These are phyloP conservation scores for Zaprionus nigranus DNA, from an alignment of 1,140 invertebrate species.

Conservation along the genomic window DNA sequence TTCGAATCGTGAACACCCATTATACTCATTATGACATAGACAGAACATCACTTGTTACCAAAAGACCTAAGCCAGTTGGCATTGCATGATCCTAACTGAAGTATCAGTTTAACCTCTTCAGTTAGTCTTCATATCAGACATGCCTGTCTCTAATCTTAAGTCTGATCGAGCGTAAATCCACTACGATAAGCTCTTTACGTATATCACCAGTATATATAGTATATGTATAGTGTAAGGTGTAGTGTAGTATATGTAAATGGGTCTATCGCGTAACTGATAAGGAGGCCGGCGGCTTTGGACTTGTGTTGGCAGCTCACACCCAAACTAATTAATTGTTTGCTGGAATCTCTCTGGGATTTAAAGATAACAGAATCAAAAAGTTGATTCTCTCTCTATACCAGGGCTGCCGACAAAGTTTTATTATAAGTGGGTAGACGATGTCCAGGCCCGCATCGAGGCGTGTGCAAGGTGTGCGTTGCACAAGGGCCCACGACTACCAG, in stretches of 20 bases:
- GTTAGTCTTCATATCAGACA: not conserved
- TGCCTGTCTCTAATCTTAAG: not conserved
- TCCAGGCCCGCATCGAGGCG: no score
- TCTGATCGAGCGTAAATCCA: not conserved
- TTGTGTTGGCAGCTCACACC: conserved; percentile 7
- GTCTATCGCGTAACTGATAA: conserved; percentile 7
- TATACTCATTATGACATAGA: not conserved
- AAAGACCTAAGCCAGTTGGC: not conserved
- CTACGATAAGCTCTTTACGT: not conserved
- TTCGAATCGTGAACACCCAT: not conserved
- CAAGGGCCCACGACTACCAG: no score
- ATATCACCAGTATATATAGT: no score
- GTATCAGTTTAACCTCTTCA: not conserved
- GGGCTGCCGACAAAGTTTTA: no score
- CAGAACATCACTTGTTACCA: not conserved
- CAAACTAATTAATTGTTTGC: conserved; percentile 3
- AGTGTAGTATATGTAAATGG: conserved; percentile 16
- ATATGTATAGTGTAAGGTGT: not conserved
- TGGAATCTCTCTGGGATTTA: not conserved
- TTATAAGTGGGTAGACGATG: no score
- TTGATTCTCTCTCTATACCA: no score
- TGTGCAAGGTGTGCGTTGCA: no score
- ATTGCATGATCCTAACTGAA: conserved; percentile 1
- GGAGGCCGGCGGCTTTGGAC: not conserved
- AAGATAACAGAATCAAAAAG: not conserved